Percentiles rank a stretch among this genome's conserved stretches.
phyloP scores from a whole-genome alignment of 2,888 invertebrate species.

The Sarcophaga variegata region DNA sequence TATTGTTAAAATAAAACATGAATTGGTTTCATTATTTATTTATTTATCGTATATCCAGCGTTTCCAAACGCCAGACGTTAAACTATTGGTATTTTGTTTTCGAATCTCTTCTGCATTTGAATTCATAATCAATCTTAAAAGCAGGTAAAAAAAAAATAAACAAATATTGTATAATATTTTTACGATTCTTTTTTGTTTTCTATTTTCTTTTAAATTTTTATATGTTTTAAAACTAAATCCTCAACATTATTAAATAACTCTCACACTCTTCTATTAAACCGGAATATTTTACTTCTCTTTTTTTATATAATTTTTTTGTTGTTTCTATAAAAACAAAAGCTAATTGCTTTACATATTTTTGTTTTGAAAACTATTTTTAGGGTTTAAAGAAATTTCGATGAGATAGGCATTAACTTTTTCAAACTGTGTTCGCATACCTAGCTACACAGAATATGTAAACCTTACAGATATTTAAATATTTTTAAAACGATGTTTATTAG shows the following conservation, averaged over 20 bases:
- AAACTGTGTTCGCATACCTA: too few relatives aligned
- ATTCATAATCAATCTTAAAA: constrained; percentile 13
- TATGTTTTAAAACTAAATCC: not conserved
- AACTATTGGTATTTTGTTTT: constrained; percentile 4
- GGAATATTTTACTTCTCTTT: too few relatives aligned
- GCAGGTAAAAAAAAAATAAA: constrained; percentile 17
- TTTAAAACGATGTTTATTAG: too few relatives aligned
- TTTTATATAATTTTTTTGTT: too few relatives aligned
- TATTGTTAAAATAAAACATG: constrained; percentile 68
- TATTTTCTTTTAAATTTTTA: constrained; percentile 11
- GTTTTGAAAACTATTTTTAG: not conserved
- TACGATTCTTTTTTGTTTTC: not conserved
- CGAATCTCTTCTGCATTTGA: not conserved
- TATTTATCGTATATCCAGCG: not conserved
- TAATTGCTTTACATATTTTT: too few relatives aligned
- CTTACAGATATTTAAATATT: too few relatives aligned
- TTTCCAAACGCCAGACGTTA: not conserved
- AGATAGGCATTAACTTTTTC: too few relatives aligned
- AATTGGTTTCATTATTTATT: constrained; percentile 51
- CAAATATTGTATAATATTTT: constrained; percentile 1
- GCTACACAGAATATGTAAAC: too few relatives aligned
- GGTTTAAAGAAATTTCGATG: not conserved
- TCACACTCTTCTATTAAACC: not conserved
- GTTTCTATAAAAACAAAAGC: too few relatives aligned
- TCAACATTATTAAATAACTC: constrained; percentile 12